phyloP scores from a whole-genome alignment of 2,797 vertebrate species.

The Holocentrus rufus region DNA sequence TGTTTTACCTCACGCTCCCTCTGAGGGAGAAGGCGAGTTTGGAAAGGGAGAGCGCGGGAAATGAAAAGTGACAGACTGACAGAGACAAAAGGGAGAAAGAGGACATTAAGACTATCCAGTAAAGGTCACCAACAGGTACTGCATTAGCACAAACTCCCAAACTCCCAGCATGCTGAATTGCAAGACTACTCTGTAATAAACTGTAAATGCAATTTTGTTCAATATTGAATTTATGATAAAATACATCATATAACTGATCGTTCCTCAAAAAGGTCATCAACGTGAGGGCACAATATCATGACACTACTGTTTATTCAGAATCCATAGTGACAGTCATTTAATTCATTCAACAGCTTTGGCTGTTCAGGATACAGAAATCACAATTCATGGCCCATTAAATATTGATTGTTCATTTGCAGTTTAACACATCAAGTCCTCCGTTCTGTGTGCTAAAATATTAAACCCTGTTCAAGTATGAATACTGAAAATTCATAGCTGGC shows the following conservation, averaged over 20 bases:
- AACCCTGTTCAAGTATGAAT: slow-evolving; percentile 57
- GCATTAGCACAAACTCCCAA: background rate
- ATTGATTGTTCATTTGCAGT: slow-evolving; percentile 74
- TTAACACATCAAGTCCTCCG: slow-evolving; percentile 55
- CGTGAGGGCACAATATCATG: background rate
- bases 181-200: background rate
- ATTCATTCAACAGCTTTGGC: slow-evolving; percentile 47
- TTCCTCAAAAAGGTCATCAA: slow-evolving; percentile 4
- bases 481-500: slow-evolving; percentile 38
- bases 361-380: slow-evolving; percentile 54
- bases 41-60: background rate
- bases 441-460: slow-evolving; percentile 68
- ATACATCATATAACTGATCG: background rate
- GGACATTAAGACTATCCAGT: background rate
- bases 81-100: background rate
- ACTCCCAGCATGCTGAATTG: background rate
- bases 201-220: background rate
- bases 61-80: background rate
- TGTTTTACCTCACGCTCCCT: background rate
- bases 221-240: background rate
- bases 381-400: slow-evolving; percentile 72
- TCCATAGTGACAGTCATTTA: slow-evolving; percentile 32
- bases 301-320: slow-evolving; percentile 39
- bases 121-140: slow-evolving; percentile 4
- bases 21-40: background rate